Evolutionary conservation across 2,888 invertebrate genomes (phyloP), one percentile per base, ranked within the genome.

Genomic region (Diplolepis rosae): DNA sequence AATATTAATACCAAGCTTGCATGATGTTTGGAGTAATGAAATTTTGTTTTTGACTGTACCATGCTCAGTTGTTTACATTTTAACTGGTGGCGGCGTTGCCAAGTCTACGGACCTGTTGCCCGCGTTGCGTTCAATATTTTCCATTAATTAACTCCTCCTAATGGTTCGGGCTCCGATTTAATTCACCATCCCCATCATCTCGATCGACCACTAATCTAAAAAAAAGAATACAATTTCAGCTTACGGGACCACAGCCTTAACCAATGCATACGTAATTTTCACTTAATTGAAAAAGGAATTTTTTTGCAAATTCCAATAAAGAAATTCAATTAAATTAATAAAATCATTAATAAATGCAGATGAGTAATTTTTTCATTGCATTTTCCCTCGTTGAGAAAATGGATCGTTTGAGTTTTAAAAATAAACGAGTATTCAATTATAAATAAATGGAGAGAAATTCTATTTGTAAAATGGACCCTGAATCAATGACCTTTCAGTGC

Each of bases 31-130:
- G 2, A n/a, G 24, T 39, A 27, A 22, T 9, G 13, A n/a, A 69
- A 75, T 65, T 80, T 77, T 75, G 72, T 56, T 30, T 7, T 39
- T 0, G 81, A 79, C 81, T 88, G 85, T 88, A 88, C 85, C 75
- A 79, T 77, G 81, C 82, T 80, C 81, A 81, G 86, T 87, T 88
- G 87, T 88, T 88, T 88, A 88, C 87, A 87, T 87, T 87, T 86
- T 83, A 85, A 82, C 84, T 79, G 80, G 82, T 79, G 75, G 83
- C 87, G 74, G 76, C 80, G 87, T 88, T 88, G 87, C 87, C 87
- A 85, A 83, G 83, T 85, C 82, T 81, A 78, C 77, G 78, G 81
- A 87, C 85, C 87, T 86, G 87, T 87, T 87, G 84, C 83, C 79
- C 76, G 71, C 70, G 74, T 74, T 74, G 68, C 73, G 76, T 65